Base-by-base conservation (phyloP, 2,113 vertebrate species). In the Gasterosteus nipponicus region DNA sequence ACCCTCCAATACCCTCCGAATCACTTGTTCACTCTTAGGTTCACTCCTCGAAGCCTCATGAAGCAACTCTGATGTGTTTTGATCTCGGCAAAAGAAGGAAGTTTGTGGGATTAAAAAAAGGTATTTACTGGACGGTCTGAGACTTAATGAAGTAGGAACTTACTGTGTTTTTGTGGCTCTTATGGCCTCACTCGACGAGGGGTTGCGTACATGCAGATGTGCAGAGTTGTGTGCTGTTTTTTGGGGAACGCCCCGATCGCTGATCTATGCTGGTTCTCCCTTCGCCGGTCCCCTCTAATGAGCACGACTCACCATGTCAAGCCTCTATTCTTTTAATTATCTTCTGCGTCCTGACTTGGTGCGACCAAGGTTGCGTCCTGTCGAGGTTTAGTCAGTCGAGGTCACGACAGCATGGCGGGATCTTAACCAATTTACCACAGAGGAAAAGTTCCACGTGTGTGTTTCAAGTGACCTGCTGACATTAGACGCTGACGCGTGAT, bases 1-100 rank as follows among this genome's bases (percentile, higher is more conserved):
- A 47, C 83, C 85, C 77, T 80, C 83, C 54, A 73, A 11, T 65
- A 75, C 69, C 66, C 74, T 62, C 76, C 60, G 58, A 78, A 73
- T 78, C 61, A 60, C 69, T 83, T 57, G 53, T 67, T 31, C 66
- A 56, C 66, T 78, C 65, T 73, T 73, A 19, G 64, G 58, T 64
- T 78, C 46, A 1, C 39, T 67, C 59, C 66, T 82, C 39, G 7
- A 26, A 85, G 75, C 76, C 64, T 71, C 53, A 8, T 53, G 31
- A 65, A 78, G 68, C 26, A 53, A 14, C 59, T 38, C 35, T 41
- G 31, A 66, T 35, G 75, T 77, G 82, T 75, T 82, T 77, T 63
- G 64, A 73, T 76, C 49, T 2, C 4, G 16, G 19, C 16, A 19
- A 44, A 64, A 29, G 64, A 51, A 33, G 5, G 3, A 9, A 12